Evolutionary conservation across 2,888 invertebrate species (phyloP), one percentile per base, ranked within the genome.

Genomic region (Lasioglossum lativentre): DNA sequence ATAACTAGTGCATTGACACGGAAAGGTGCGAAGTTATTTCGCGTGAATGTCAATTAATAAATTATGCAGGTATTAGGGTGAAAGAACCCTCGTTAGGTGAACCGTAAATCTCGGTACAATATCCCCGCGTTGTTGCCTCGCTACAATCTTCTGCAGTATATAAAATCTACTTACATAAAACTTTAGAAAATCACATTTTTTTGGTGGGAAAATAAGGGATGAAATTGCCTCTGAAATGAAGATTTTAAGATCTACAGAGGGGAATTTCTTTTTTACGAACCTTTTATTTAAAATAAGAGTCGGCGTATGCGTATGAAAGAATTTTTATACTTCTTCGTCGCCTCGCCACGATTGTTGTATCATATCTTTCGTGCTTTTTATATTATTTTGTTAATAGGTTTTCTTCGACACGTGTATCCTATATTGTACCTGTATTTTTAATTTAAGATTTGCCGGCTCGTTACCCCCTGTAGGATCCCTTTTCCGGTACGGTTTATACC

Each of bases 31-130:
- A 80, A 76, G 76, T 80, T 85, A 85, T 85, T 83, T 80, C 34
- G 34, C 40, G 83, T 30, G 45, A 70, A 47, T 52, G 66, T 83
- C 83, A 80, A 80, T 83, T 83, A 83, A 83, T 85, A 80, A 83
- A 85, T 83, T 85, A 82, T 75, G 78, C 38, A 78, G 78, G 70
- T 63, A 78, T 27, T 71, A 52, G 84, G 75, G 84, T 78, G 84
- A 78, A 56, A 85, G 82, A 81, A 82, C 84, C 78, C 78, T 78
- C 52, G 77, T 30, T 59, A 70, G 63, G 66, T 45, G 84, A 63
- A 77, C 81, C 81, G 86, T 85, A 75, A 86, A 86, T 86, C 85
- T 86, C 76, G 76, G 86, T 73, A 71, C 78, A 81, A 70, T 75
- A 75, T 73, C 70, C 47, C 72, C 30, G 75, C 59, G 74, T 63